Base-by-base conservation (phyloP, 1,140 invertebrate genomes). In the Micrasema minimum region DNA sequence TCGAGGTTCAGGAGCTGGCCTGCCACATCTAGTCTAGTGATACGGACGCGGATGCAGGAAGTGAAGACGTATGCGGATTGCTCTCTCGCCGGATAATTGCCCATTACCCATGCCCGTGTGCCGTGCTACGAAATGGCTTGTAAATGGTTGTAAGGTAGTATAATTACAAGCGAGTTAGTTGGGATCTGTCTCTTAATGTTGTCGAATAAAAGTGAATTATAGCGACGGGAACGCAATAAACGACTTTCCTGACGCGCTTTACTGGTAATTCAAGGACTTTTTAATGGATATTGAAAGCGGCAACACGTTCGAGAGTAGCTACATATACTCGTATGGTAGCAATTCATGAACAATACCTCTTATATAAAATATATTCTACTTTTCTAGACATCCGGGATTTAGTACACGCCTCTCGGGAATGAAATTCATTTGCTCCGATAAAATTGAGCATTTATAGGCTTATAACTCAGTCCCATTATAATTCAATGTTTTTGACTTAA, bases 1-100 rank as follows among this genome's bases (percentile, higher is more conserved):
- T 31, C 26, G 41, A 11, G 10, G 41, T 43, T 2, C 41, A 16
- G 41, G 10, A 16, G 10, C 11, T 11, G 41, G 41, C 11, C 11
- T 43, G 41, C 41, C 2, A 11, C 11, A 2, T 43, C 3, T 16
- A 16, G 41, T 43, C 11, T 43, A 11, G 3, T 3, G 41, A n/a
- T 7, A 43, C 62, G 38, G 46, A 70, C 62, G 48, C 68, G 68
- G 68, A 70, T 70, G 59, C 14, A 64, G 69, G 69, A 71, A 71
- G 48, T 14, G 50, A 37, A 65, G 38, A 38, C 37, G 55, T 38
- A 41, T 26, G 51, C 45, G 53, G 55, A 59, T 22, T 43, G 37
- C 55, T 59, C 55, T 59, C 55, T 59, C 55, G 55, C 12, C 14
- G 22, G 55, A 59, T 59, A 59, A 59, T 59, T 59, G 55, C 35